Percentiles rank a stretch among this genome's conserved stretches.
Evolutionary conservation across 2,888 invertebrate genomes (phyloP).

Genomic region (Phyllotreta cruciferae): DNA sequence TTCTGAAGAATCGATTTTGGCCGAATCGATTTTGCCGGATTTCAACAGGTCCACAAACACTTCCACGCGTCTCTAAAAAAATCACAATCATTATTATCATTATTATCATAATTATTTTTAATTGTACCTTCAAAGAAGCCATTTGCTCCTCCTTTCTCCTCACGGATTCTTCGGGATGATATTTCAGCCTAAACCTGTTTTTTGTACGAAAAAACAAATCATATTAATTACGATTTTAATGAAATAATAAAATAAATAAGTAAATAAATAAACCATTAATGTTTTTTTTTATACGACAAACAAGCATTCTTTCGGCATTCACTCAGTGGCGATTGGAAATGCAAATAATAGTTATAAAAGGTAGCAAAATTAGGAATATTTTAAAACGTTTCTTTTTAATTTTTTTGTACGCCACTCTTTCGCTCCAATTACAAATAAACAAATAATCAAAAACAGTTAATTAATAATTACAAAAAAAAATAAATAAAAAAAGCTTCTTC

Average conservation of each 20-base stretch:
- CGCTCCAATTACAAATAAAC: too few relatives aligned
- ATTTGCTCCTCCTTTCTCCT: constrained; percentile 89
- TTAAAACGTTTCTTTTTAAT: too few relatives aligned
- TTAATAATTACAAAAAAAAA: neutral
- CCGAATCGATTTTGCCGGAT: constrained; percentile 74
- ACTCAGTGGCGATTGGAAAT: too few relatives aligned
- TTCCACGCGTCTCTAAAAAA: constrained; percentile 77
- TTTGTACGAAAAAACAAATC: constrained; percentile 23
- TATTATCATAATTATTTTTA: constrained; percentile 1
- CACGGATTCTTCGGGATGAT: constrained; percentile 95
- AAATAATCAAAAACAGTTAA: too few relatives aligned
- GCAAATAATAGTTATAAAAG: too few relatives aligned
- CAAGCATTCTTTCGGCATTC: too few relatives aligned
- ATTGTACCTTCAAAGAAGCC: constrained; percentile 74
- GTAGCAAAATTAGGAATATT: too few relatives aligned
- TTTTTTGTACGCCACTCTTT: too few relatives aligned
- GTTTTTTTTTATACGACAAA: too few relatives aligned
- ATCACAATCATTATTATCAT: constrained; percentile 1
- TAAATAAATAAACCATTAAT: constrained; percentile 7
- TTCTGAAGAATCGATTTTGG: constrained; percentile 86
- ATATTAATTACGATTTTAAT: constrained; percentile 25
- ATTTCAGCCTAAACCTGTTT: constrained; percentile 97
- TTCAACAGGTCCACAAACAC: constrained; percentile 88
- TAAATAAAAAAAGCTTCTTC: constrained; percentile 30
- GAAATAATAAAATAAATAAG: neutral